Evolutionary conservation across 2,888 invertebrate species (phyloP), one percentile per base, ranked within the genome.

Genomic region (Ochropleura plecta): DNA sequence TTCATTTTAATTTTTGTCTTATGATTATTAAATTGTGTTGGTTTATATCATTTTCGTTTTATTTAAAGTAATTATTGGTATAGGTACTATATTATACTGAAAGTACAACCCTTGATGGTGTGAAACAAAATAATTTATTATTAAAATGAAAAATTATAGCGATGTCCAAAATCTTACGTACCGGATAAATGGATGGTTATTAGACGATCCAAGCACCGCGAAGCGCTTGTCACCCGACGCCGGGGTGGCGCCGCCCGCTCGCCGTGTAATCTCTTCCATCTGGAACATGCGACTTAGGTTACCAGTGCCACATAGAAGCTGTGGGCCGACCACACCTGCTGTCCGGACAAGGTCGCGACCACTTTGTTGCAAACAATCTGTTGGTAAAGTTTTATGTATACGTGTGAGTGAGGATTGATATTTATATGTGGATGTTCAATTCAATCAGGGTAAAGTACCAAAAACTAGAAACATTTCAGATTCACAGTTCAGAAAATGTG

Each of bases 251-350:
- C 92, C 92, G 94, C 91, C 92, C 91, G 92, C 90, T 92, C 93
- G 92, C 92, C 93, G 92, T 91, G 93, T 93, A 90, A 92, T 92
- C 86, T 92, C 95, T 90, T 92, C 96, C 96, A 96, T 96, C 96
- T 96, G 93, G 87, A 96, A 96, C 93, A 94, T 81, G 81, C 82
- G 86, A 89, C 89, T 94, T 88, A 70, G 70, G 90, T 95, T 95
- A 95, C 93, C 88, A 87, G 48, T 63, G 71, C 42, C 59, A 57
- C 49, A 72, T 55, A 57, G 71, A 59, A 55, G 20, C 60, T 71
- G 73, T 48, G 18, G 57, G 60, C 60, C 69, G 69, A 85, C 87
- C 87, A 81, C 88, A 88, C 82, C 81, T 83, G 83, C 76, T 79
- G 75, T 84, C 59, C 64, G 10, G 46, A 64, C 60, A 81, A 69